These are phyloP conservation scores for Apocheima hispidaria DNA, from an alignment of 2,888 invertebrate genomes.

Conservation along the genomic window DNA sequence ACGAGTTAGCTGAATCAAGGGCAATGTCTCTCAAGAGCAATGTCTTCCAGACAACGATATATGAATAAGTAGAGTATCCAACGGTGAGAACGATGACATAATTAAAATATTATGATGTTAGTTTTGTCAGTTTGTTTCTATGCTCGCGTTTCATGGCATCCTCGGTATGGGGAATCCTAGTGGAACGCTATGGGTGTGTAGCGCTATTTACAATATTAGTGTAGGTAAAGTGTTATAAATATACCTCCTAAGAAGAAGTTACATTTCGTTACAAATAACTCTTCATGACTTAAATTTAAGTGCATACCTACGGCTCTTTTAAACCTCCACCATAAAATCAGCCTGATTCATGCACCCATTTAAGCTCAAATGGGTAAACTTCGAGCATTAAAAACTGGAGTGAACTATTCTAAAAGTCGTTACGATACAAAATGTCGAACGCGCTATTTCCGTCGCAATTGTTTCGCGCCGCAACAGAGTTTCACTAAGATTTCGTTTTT, in stretches of 20 bases:
- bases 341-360: constrained; percentile 39
- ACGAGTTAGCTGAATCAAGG: no score
- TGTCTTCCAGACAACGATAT: no score
- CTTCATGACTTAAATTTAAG: constrained; percentile 19
- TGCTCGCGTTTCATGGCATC: no score
- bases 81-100: no score
- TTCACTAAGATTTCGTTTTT: constrained; percentile 46
- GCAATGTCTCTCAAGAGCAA: no score
- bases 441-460: constrained; percentile 64
- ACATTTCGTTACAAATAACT: constrained; percentile 11
- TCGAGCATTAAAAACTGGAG: constrained; percentile 44
- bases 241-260: neutral
- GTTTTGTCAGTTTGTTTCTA: no score
- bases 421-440: constrained; percentile 54
- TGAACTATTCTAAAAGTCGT: constrained; percentile 48
- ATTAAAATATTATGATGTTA: no score
- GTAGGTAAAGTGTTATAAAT: neutral
- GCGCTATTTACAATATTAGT: no score
- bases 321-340: constrained; percentile 28
- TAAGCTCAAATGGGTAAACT: constrained; percentile 43
- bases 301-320: constrained; percentile 21
- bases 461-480: constrained; percentile 58
- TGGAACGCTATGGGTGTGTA: no score
- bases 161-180: no score
- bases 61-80: no score